Base-by-base conservation (phyloP, 2,797 vertebrate genomes). In the Mastacembelus armatus region DNA sequence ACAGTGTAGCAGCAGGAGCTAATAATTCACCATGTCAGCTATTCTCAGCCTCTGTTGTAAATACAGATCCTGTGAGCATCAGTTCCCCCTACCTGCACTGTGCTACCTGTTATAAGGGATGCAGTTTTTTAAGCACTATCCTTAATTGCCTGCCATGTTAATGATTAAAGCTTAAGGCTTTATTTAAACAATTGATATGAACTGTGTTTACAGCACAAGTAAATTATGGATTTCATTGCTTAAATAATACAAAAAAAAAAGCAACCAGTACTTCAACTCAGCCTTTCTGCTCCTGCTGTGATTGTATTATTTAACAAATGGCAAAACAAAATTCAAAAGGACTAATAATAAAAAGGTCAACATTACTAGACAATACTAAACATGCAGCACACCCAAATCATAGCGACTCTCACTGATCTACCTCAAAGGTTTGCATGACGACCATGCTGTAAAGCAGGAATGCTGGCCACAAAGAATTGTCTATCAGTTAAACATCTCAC, bases 11-110 rank as follows among this genome's bases (percentile, higher is more conserved):
- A 81, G 80, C 71, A 19, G 74, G 59, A 77, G 81, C 71, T 78
- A 79, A 88, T 84, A 87, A 87, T 85, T 88, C 71, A 80, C 47
- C 52, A 16, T 80, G 74, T 85, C 84, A 89, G 71, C 78, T 63
- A 39, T 78, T 80, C 73, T 76, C 49, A 60, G 71, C 54, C 63
- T 75, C 45, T 79, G 80, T 70, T 74, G 74, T 77, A 77, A 84
- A 81, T 86, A 84, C 72, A 81, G 71, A 81, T 74, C 49, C 64
- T 69, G 40, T 27, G 43, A 73, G 65, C 14, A 4, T 48, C 1
- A 0, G 9, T 35, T 61, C 65, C 62, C 48, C 19, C 66, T 61
- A 27, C 45, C 27, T 35, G 73, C 66, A 27, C 66, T 48, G 2
- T 43, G 12, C 49, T 62, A 71, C 71, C 42, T 71, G 44, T 74